Evolutionary conservation across 2,888 invertebrate genomes (phyloP), one percentile per base, ranked within the genome.

Genomic region (Tipula helvola): DNA sequence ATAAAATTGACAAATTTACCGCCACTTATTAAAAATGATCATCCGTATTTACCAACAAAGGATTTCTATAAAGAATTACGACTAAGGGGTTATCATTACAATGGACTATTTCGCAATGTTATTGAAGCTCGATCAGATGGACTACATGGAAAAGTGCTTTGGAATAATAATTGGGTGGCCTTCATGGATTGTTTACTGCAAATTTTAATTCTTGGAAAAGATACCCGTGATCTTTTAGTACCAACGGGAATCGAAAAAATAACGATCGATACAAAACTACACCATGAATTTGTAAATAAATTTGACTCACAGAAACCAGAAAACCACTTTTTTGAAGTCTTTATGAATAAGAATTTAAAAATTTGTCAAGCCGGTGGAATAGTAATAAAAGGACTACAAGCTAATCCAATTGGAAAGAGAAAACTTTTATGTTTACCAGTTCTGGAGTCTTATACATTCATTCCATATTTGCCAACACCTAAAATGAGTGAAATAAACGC

Each of bases 101-200:
- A 88, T 86, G 91, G 91, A 0, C 87, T 88, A 0, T 91, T 91
- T 87, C 89, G 89, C 52, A 89, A 89, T 0, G 91, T 91, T 0
- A 87, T 88, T 2, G 87, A 87, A 10, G 91, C 91, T 1, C 90
- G 91, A 0, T 88, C 90, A 1, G 91, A 91, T 88, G 92, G 92
- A 0, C 86, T 89, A 0, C 90, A 89, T 44, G 92, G 91, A 5
- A 89, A 89, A 90, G 90, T 89, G 7, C 90, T 1, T 28, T 97
- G 97, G 97, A 93, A 93, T 86, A 95, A 95, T 89, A 96, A 97
- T 91, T 98, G 97, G 97, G 95, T 96, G 7, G 94, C 96, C 2
- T 97, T 97, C 91, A 94, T 98, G 92, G 98, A 98, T 91, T 96
- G 96, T 47, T 95, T 98, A 95, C 92, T 98, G 13, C 98, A 98